phyloP scores from a whole-genome alignment of 2,797 vertebrate genomes.

The Delichon dasypus region DNA sequence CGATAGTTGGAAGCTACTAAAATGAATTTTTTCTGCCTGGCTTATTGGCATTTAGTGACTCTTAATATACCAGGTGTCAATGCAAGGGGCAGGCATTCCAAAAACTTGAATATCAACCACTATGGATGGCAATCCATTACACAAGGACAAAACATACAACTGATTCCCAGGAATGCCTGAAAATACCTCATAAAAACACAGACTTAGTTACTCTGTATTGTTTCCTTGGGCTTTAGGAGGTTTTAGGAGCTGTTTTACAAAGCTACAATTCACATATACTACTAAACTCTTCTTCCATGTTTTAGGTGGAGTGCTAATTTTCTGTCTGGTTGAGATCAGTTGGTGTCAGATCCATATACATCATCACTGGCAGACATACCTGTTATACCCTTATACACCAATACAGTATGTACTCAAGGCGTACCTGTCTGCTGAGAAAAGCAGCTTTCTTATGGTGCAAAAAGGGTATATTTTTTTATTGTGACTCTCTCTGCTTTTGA shows the following conservation, averaged over 20 bases:
- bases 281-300: background rate
- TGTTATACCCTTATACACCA: background rate
- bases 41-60: background rate
- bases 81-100: background rate
- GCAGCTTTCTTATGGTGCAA: background rate
- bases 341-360: background rate
- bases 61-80: background rate
- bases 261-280: background rate
- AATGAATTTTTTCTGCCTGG: background rate
- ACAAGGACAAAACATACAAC: background rate
- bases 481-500: background rate
- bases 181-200: background rate
- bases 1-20: background rate
- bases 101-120: background rate
- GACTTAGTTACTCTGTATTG: background rate
- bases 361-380: background rate
- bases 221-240: background rate
- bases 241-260: background rate
- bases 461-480: background rate
- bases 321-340: background rate
- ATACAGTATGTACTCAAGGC: background rate
- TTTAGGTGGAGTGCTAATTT: background rate
- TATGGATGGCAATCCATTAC: background rate
- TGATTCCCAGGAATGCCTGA: background rate
- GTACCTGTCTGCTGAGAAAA: background rate